These are phyloP conservation scores for Bellardia bayeri DNA, from an alignment of 2,888 invertebrate species.

Conservation along the genomic window DNA sequence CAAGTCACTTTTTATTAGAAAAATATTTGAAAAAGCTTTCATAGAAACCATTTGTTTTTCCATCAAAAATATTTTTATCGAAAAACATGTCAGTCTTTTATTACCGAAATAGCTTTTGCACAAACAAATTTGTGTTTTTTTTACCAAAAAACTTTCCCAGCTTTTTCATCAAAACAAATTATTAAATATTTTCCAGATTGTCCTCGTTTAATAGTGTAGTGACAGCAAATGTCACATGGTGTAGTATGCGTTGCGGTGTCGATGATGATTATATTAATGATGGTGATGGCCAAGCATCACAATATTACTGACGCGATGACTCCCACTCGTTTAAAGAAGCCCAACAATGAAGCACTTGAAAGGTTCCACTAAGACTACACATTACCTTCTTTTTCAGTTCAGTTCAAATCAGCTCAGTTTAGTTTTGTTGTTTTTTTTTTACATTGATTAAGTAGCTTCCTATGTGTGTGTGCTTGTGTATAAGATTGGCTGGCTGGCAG, in stretches of 20 bases:
- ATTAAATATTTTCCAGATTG: not conserved
- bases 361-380: slow-evolving; percentile 48
- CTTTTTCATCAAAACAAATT: no score
- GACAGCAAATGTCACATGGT: slow-evolving; percentile 68
- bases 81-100: no score
- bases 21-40: no score
- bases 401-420: not conserved
- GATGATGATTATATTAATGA: not conserved
- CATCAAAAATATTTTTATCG: no score
- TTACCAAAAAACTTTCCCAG: no score
- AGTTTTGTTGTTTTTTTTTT: not conserved
- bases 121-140: no score
- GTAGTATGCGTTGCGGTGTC: not conserved
- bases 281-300: slow-evolving; percentile 3
- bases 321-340: slow-evolving; percentile 61
- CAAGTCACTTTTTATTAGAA: no score
- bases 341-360: slow-evolving; percentile 63
- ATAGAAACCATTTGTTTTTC: no score
- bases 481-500: not conserved
- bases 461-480: slow-evolving; percentile 13
- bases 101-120: no score
- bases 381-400: slow-evolving; percentile 41
- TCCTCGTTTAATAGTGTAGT: slow-evolving; percentile 46
- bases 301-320: slow-evolving; percentile 13
- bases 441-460: slow-evolving; percentile 65